Base-by-base conservation (phyloP, 2,113 vertebrate species). In the Actenoides lindsayi region DNA sequence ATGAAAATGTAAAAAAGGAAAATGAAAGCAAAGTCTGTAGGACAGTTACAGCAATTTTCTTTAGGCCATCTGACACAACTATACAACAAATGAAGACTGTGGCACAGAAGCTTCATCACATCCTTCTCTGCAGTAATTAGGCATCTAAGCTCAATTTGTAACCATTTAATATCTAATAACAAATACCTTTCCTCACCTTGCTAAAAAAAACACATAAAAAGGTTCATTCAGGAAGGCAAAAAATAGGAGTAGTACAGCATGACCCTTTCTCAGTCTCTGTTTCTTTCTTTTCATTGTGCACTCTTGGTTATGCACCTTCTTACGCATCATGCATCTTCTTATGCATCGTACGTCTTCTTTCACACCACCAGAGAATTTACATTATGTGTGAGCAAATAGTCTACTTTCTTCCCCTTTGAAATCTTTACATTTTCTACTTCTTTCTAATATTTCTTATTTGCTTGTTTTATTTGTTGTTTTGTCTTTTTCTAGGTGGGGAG, bases 191-290 rank as follows among this genome's bases (percentile, higher is more conserved):
- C 25, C 63, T 79, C n/a, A 33, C 20, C 11, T 81, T 44, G 24
- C 4, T 64, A 78, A 80, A 67, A 86, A 12, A 9, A 51, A 14
- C 6, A 17, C 2, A 3, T 24, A 28, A 57, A 86, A 62, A 82
- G 44, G 14, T 21, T 17, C 33, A 13, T 54, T 78, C 20, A 50
- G 10, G 35, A 50, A 5, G n/a, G 4, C 16, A 83, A 35, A 83
- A 83, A 82, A 41, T 9, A 65, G 7, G 11, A 63, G 6, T 5
- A 15, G 7, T 44, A 41, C 3, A 75, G 6, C 2, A 8, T 0
- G 3, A 50, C 5, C 2, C 19, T 42, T 68, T 73, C 11, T 39
- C 39, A 73, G 24, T 6, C 19, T 64, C 51, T 46, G 1, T 21
- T 74, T 48, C 31, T 67, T 83, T 37, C 19, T 74, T 25, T 65